phyloP scores from a whole-genome alignment of 2,797 vertebrate genomes.

The Paramormyrops hopkinsi region DNA sequence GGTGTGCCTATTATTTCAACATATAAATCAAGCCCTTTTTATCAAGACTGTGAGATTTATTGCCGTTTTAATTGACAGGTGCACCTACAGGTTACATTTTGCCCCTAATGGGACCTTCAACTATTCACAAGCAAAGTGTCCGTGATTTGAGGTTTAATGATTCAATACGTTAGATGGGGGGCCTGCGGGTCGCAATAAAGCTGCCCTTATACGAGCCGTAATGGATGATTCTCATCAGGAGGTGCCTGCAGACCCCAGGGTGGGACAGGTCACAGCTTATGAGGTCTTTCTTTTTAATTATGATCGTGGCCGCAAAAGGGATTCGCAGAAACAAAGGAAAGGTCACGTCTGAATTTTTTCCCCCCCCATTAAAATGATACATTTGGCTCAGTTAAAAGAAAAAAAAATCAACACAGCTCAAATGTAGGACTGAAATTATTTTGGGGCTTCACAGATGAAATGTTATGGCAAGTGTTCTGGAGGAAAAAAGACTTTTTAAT shows the following conservation, averaged over 20 bases:
- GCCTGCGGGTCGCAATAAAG: neutral
- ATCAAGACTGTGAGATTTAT: neutral
- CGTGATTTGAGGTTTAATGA: conserved; percentile 5
- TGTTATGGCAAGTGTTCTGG: neutral
- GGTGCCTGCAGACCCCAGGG: neutral
- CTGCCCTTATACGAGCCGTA: neutral
- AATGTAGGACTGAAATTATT: conserved; percentile 2
- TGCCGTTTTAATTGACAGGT: neutral
- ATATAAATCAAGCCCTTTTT: neutral
- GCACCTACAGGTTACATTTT: neutral
- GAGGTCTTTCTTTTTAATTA: conserved; percentile 11
- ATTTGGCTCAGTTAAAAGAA: conserved; percentile 6
- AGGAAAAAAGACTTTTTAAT: neutral
- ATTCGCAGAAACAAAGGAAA: conserved; percentile 8
- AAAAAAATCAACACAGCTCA: neutral
- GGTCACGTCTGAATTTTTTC: conserved; percentile 3
- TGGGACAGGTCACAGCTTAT: conserved; percentile 2
- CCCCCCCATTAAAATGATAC: neutral
- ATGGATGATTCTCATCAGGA: neutral
- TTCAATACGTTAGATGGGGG: neutral
- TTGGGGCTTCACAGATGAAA: neutral
- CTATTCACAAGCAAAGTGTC: conserved; percentile 8
- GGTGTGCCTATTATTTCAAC: neutral
- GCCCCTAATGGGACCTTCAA: neutral
- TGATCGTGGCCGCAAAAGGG: neutral